These are phyloP conservation scores for Holacanthella duospinosa DNA, from an alignment of 2,888 invertebrate species.

Conservation along the genomic window DNA sequence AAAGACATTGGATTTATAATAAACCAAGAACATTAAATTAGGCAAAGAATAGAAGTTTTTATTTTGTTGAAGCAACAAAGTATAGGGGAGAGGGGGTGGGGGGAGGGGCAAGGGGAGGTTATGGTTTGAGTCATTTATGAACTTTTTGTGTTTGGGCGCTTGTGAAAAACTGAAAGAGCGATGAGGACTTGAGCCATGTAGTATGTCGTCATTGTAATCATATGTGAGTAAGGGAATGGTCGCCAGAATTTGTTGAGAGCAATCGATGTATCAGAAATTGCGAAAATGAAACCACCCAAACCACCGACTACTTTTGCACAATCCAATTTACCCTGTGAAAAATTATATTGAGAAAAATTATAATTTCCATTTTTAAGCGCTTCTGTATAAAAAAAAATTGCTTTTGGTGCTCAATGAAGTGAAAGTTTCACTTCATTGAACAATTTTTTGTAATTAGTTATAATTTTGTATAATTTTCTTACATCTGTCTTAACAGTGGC, in stretches of 20 bases:
- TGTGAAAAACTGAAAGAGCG: conserved; percentile 54
- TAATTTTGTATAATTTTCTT: background rate
- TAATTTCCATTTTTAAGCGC: no score
- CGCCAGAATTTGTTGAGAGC: conserved; percentile 63
- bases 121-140: no score
- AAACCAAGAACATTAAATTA: no score
- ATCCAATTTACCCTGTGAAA: conserved; percentile 40
- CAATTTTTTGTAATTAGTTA: no score
- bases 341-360: background rate
- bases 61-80: no score
- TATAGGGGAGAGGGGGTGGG: no score
- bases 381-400: no score
- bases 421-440: no score
- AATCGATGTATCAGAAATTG: conserved; percentile 67
- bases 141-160: background rate
- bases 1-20: background rate
- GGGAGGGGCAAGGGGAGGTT: no score
- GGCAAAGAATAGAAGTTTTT: no score
- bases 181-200: conserved; percentile 79
- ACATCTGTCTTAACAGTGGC: background rate
- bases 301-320: conserved; percentile 59
- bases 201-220: conserved; percentile 75
- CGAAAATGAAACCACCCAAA: conserved; percentile 60
- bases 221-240: conserved; percentile 56
- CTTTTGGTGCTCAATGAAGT: no score